phyloP scores from a whole-genome alignment of 2,113 vertebrate genomes.

The Halcyon malimbica region DNA sequence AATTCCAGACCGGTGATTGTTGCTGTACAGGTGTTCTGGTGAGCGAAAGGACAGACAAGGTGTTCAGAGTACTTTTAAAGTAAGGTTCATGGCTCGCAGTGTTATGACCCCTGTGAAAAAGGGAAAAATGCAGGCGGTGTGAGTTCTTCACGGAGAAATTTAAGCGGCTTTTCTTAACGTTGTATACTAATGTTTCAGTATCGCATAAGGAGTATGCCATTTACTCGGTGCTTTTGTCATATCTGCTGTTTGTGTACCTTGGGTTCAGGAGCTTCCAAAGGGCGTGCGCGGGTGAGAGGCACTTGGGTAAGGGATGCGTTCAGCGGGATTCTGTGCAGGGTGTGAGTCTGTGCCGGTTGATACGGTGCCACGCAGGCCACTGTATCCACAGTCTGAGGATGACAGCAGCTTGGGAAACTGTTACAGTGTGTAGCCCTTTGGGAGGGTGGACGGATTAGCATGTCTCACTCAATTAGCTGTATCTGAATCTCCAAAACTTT shows the following conservation, averaged over 20 bases:
- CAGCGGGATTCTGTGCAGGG: accelerated
- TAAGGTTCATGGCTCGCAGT: background rate
- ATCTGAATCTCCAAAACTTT: background rate
- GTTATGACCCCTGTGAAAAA: background rate
- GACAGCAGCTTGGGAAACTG: background rate
- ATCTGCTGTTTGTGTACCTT: background rate
- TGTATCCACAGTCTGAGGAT: background rate
- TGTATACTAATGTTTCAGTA: accelerated
- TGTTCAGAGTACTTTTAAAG: background rate
- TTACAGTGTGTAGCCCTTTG: accelerated
- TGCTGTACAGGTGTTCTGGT: background rate
- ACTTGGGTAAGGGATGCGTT: accelerated
- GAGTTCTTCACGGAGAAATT: background rate
- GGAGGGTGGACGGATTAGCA: background rate
- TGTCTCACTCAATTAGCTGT: background rate
- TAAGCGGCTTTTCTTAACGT: background rate
- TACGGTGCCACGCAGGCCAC: accelerated
- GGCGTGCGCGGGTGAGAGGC: background rate
- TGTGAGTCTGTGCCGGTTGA: background rate
- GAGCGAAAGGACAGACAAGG: background rate
- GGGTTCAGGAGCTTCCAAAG: background rate
- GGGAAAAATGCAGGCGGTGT: background rate
- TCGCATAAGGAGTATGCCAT: accelerated
- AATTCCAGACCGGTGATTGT: background rate
- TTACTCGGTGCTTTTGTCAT: accelerated